These are phyloP conservation scores for Cantharis lateralis DNA, from an alignment of 2,888 invertebrate species.

Conservation along the genomic window DNA sequence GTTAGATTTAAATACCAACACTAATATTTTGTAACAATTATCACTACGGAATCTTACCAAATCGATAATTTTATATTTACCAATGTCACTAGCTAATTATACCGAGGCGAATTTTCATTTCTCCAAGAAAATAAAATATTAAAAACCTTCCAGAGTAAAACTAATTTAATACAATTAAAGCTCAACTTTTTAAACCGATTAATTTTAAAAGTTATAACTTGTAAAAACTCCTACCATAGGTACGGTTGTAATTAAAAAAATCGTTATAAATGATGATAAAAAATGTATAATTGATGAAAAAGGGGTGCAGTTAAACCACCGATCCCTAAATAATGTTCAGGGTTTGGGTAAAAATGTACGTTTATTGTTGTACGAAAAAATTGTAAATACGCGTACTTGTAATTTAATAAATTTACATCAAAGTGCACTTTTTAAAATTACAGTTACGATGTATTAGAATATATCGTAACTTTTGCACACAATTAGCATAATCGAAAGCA, in stretches of 20 bases:
- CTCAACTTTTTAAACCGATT: neutral
- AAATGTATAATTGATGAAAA: neutral
- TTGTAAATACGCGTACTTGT: neutral
- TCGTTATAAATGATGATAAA: neutral
- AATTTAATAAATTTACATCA: neutral
- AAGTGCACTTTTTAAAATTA: neutral
- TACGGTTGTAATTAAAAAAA: neutral
- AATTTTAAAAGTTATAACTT: neutral
- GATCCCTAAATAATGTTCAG: neutral
- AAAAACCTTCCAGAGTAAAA: neutral
- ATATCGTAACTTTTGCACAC: too few relatives aligned
- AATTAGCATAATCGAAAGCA: neutral
- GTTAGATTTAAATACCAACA: neutral
- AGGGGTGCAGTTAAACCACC: neutral
- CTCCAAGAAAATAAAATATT: neutral
- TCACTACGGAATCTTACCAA: neutral
- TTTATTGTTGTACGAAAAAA: neutral
- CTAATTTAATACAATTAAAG: neutral
- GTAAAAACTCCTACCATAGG: neutral
- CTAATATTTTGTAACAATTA: neutral
- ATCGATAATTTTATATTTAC: neutral
- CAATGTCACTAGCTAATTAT: neutral
- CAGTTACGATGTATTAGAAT: too few relatives aligned
- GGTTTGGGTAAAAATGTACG: neutral
- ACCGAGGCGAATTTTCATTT: neutral